These are phyloP conservation scores for Temnothorax rugatulus DNA, from an alignment of 2,888 invertebrate genomes.

Conservation along the genomic window DNA sequence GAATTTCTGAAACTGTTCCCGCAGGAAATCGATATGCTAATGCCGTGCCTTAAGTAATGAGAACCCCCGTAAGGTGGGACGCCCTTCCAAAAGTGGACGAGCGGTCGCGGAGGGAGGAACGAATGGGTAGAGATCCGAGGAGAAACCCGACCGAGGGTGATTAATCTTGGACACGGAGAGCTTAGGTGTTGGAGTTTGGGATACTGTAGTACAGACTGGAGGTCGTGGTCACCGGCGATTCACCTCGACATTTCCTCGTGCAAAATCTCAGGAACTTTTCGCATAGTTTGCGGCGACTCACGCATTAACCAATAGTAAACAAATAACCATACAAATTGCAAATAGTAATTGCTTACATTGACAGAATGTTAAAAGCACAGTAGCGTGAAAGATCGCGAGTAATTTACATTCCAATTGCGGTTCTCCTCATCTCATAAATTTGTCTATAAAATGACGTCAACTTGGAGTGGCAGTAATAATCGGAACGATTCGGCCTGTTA, in stretches of 20 bases:
- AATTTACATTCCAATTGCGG: background rate
- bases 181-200: conserved; percentile 70
- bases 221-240: conserved; percentile 69
- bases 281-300: conserved; percentile 39
- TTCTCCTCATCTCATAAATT: background rate
- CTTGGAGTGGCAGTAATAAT: conserved; percentile 67
- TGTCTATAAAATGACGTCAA: conserved; percentile 15
- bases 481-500: conserved; percentile 73
- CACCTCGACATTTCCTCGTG: conserved; percentile 61
- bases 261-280: conserved; percentile 60
- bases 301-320: background rate
- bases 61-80: conserved; percentile 74
- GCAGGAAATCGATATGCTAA: conserved; percentile 83
- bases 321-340: conserved; percentile 23
- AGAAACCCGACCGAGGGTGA: conserved; percentile 70
- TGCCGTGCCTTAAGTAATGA: conserved; percentile 81
- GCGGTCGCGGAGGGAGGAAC: conserved; percentile 58
- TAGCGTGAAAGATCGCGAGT: background rate
- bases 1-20: conserved; percentile 78
- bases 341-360: background rate
- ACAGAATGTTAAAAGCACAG: background rate
- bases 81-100: conserved; percentile 67
- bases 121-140: conserved; percentile 62
- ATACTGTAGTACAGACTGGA: conserved; percentile 52
- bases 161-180: conserved; percentile 78